These are phyloP conservation scores for Gonatopus flavifemur DNA, from an alignment of 1,140 invertebrate species.

Conservation along the genomic window DNA sequence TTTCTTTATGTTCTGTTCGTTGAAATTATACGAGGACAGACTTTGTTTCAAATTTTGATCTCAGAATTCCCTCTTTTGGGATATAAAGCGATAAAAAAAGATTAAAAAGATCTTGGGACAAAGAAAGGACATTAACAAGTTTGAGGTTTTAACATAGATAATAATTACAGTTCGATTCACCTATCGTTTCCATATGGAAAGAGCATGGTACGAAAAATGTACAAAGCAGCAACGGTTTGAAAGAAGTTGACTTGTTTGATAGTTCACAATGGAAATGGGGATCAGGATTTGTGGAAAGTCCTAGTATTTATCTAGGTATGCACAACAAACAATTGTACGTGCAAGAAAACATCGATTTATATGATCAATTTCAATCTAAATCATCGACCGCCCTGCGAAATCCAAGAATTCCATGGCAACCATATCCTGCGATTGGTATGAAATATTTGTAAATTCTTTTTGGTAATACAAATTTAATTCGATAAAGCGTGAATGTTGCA, in stretches of 20 bases:
- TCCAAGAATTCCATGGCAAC: conserved; percentile 70
- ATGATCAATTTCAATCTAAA: conserved; percentile 45
- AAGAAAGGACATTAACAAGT: conserved; percentile 2
- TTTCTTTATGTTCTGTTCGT: neutral
- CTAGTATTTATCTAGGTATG: conserved; percentile 82
- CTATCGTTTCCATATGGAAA: conserved; percentile 83
- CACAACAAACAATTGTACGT: conserved; percentile 83
- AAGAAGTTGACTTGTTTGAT: conserved; percentile 76
- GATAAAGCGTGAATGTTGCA: neutral
- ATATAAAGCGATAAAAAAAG: no score
- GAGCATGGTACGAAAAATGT: conserved; percentile 52
- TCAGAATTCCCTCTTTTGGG: no score
- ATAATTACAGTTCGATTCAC: conserved; percentile 69
- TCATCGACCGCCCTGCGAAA: conserved; percentile 19
- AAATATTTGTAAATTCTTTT: neutral
- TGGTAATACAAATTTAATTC: neutral
- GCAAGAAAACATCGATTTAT: conserved; percentile 65
- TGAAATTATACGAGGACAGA: no score
- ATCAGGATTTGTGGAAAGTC: conserved; percentile 52
- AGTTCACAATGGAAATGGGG: conserved; percentile 55
- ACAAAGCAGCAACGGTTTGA: conserved; percentile 56
- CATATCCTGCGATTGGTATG: conserved; percentile 61
- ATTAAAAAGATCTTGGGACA: no score
- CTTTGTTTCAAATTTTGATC: no score
- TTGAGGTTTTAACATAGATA: conserved; percentile 6